Evolutionary conservation across 2,888 invertebrate genomes (phyloP).

Genomic region (Cantharis lateralis): DNA sequence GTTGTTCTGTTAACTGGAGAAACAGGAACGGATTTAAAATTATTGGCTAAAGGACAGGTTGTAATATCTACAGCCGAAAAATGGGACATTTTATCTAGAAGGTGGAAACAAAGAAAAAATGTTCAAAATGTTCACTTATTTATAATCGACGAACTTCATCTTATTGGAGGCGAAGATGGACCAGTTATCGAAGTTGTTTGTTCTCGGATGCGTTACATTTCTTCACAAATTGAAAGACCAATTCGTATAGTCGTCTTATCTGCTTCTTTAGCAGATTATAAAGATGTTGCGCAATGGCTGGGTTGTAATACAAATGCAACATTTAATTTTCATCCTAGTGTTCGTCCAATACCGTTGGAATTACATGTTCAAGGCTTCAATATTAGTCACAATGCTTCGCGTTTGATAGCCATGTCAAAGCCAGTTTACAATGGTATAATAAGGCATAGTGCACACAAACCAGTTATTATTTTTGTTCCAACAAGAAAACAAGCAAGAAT

Average conservation of each 20-base stretch:
- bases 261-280: constrained; percentile 91
- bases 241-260: constrained; percentile 94
- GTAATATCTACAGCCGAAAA: constrained; percentile 96
- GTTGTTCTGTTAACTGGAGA: constrained; percentile 95
- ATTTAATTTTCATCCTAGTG: constrained; percentile 99
- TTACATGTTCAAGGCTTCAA: constrained; percentile 97
- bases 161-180: constrained; percentile 87
- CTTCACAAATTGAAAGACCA: constrained; percentile 87
- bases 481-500: constrained; percentile 88
- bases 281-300: constrained; percentile 95
- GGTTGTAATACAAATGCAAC: constrained; percentile 92
- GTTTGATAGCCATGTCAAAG: constrained; percentile 96
- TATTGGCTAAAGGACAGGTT: constrained; percentile 91
- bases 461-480: constrained; percentile 89
- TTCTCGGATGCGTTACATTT: constrained; percentile 93
- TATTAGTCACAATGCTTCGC: constrained; percentile 94
- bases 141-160: constrained; percentile 94
- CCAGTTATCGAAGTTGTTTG: constrained; percentile 93
- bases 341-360: constrained; percentile 92
- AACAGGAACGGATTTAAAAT: constrained; percentile 94
- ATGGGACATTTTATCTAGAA: constrained; percentile 96
- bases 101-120: constrained; percentile 99
- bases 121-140: constrained; percentile 96
- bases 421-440: constrained; percentile 93
- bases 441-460: constrained; percentile 81